phyloP scores from a whole-genome alignment of 2,113 vertebrate genomes.

The Axis porcinus region DNA sequence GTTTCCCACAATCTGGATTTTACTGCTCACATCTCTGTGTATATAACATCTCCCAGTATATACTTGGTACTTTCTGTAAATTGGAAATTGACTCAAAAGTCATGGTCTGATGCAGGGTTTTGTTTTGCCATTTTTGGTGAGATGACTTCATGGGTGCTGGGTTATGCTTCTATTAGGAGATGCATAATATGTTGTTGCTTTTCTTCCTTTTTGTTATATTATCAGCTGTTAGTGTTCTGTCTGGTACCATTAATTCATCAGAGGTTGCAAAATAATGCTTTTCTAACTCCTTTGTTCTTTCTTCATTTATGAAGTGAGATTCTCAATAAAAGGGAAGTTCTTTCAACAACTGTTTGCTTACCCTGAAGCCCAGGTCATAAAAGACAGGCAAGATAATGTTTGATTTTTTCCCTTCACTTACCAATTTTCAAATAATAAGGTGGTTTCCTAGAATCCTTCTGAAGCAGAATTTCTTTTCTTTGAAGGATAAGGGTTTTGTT shows the following conservation, averaged over 20 bases:
- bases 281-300: background rate
- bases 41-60: background rate
- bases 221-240: background rate
- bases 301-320: background rate
- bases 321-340: background rate
- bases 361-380: background rate
- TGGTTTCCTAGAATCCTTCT: background rate
- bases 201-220: background rate
- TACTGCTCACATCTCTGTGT: background rate
- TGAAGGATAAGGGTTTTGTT: background rate
- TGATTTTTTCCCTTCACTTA: background rate
- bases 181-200: background rate
- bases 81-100: background rate
- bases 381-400: background rate
- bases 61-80: background rate
- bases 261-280: background rate
- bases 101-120: background rate
- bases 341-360: background rate
- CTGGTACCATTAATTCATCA: background rate
- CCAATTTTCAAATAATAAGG: background rate
- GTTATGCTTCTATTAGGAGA: background rate
- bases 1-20: background rate
- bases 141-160: background rate
- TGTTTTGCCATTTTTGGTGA: background rate
- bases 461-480: background rate